phyloP scores from a whole-genome alignment of 1,140 invertebrate genomes.

The Drosophila funebris region DNA sequence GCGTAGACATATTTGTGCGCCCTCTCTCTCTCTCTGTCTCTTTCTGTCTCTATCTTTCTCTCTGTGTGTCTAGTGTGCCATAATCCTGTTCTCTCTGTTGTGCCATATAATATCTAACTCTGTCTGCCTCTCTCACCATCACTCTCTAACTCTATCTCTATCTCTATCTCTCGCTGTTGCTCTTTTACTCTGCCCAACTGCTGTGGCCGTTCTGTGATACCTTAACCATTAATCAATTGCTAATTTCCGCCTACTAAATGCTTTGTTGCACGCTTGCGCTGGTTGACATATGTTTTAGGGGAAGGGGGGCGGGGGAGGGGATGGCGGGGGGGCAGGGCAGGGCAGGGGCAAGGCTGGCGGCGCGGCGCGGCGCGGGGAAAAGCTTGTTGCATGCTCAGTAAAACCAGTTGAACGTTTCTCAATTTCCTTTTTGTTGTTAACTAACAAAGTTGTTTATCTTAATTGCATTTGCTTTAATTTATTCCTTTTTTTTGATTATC shows the following conservation, averaged over 20 bases:
- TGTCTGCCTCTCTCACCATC: slow-evolving; percentile 7
- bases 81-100: slow-evolving; percentile 1
- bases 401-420: slow-evolving; percentile 13
- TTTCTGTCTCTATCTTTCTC: slow-evolving; percentile 8
- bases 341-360: neutral
- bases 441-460: slow-evolving; percentile 9
- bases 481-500: neutral
- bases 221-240: neutral
- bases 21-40: neutral
- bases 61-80: slow-evolving; percentile 5
- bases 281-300: neutral
- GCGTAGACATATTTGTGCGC: neutral
- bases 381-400: neutral
- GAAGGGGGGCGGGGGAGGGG: neutral
- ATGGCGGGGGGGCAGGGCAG: neutral
- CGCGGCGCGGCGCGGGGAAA: neutral
- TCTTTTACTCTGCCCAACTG: slow-evolving; percentile 13
- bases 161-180: slow-evolving; percentile 4
- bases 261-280: slow-evolving; percentile 54
- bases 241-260: neutral
- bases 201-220: neutral
- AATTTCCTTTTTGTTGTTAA: slow-evolving; percentile 1
- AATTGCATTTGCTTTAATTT: slow-evolving; percentile 4
- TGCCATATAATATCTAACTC: slow-evolving; percentile 3
- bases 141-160: slow-evolving; percentile 7